phyloP scores from a whole-genome alignment of 30 jellyfish, hydroid and myxozoan genomes.

The Chironex yamaguchii region DNA sequence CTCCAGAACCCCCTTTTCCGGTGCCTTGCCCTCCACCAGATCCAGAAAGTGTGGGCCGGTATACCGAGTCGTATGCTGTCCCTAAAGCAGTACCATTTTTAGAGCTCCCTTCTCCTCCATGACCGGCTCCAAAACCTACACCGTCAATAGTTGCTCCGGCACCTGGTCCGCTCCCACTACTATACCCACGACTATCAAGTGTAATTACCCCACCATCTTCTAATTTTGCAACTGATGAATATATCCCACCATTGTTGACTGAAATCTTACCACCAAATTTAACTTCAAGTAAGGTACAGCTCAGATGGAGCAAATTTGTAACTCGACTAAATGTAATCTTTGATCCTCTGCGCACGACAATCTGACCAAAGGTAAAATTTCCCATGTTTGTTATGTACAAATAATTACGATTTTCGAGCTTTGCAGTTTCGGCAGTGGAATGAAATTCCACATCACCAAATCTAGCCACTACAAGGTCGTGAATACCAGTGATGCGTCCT shows the following conservation, averaged over 20 bases:
- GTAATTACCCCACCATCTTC: constrained; percentile 47
- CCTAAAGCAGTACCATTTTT: constrained; percentile 54
- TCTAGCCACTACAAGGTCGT: constrained; percentile 57
- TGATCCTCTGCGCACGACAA: constrained; percentile 47
- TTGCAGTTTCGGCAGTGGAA: constrained; percentile 66
- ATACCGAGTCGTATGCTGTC: constrained; percentile 69
- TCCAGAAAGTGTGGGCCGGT: constrained; percentile 58
- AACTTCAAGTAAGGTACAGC: constrained; percentile 16
- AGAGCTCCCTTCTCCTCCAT: constrained; percentile 75
- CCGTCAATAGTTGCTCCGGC: constrained; percentile 27
- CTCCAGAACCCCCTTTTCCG: constrained; percentile 75
- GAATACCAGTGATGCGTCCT: constrained; percentile 69
- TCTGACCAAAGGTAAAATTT: constrained; percentile 53
- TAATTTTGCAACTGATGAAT: constrained; percentile 47
- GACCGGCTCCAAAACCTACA: constrained; percentile 70
- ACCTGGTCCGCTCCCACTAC: constrained; percentile 58
- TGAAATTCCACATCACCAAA: constrained; percentile 61
- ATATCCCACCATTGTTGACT: constrained; percentile 61
- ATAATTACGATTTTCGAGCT: constrained; percentile 64
- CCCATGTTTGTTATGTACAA: constrained; percentile 51
- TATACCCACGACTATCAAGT: constrained; percentile 58
- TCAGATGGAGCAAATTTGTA: constrained; percentile 39
- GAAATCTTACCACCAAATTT: constrained; percentile 62
- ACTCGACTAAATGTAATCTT: constrained; percentile 48
- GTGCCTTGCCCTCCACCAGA: constrained; percentile 76